These are phyloP conservation scores for Trichomalopsis sarcophagae DNA, from an alignment of 1,140 invertebrate species.

Conservation along the genomic window DNA sequence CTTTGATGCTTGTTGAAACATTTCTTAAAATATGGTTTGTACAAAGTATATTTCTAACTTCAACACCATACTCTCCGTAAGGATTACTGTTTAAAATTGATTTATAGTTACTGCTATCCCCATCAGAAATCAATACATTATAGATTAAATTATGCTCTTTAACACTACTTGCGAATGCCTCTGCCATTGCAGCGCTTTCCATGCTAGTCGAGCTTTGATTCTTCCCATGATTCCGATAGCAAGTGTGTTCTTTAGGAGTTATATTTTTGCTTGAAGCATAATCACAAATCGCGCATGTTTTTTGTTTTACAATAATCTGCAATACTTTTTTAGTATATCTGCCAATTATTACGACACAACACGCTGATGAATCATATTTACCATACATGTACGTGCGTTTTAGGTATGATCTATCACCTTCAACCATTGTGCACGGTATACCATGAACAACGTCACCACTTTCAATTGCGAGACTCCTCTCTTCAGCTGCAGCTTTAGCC, in stretches of 20 bases:
- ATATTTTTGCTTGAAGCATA: background rate
- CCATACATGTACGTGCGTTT: slow-evolving; percentile 7
- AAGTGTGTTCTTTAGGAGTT: background rate
- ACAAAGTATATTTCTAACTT: slow-evolving; percentile 34
- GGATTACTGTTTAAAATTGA: no score
- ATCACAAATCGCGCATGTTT: slow-evolving; percentile 22
- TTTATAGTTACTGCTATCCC: slow-evolving; percentile 24
- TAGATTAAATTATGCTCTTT: slow-evolving; percentile 44
- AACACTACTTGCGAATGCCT: no score
- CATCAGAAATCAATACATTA: slow-evolving; percentile 28
- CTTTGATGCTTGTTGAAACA: background rate
- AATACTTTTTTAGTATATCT: background rate
- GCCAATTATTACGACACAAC: slow-evolving; percentile 21
- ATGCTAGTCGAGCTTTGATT: no score
- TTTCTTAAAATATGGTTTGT: slow-evolving; percentile 20
- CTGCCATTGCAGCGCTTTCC: no score
- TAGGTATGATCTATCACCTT: slow-evolving; percentile 25
- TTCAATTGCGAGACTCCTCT: background rate
- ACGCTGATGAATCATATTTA: slow-evolving; percentile 3
- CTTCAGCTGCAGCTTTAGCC: background rate
- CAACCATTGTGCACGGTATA: background rate
- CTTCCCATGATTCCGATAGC: no score
- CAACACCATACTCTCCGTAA: slow-evolving; percentile 2
- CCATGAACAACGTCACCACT: background rate
- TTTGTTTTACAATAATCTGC: slow-evolving; percentile 1